Evolutionary conservation across 2,113 vertebrate genomes (phyloP), one percentile per base, ranked within the genome.

Genomic region (Sceloporus undulatus): DNA sequence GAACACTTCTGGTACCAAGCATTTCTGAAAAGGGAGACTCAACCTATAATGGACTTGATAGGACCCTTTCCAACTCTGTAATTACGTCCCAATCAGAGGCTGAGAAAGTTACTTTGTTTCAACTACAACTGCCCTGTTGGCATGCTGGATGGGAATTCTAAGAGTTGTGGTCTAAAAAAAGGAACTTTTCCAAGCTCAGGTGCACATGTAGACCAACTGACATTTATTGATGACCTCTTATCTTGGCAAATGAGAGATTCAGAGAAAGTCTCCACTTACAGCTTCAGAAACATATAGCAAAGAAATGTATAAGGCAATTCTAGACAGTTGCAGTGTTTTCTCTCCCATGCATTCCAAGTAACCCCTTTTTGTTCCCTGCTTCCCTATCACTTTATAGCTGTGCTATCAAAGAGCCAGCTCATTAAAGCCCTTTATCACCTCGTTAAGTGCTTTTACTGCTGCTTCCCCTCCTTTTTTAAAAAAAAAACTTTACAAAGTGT

Each of bases 381-480:
- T 66, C 42, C 42, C 82, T 85, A 27, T 74, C 82, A 38, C 68
- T 65, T 85, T 89, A 89, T 83, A 76, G 78, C 83, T 82, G 59
- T 76, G 38, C 68, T 88, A 88, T 88, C 56, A 82, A 74, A 38
- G 68, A 74, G 76, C 88, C 40, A 68, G 42, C 84, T 89, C 84
- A 82, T 82, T 82, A 85, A 89, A 89, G 84, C 23, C 42, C 70
- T 85, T 85, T 68, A 89, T 85, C 88, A 65, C 88, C 84, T 85
- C n/a, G 0, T 75, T 48, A 68, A 89, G 83, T 29, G 83, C 79
- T 89, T 85, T 85, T 85, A 81, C 40, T 81, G 83, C 83, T 66
- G 83, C 62, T 80, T 76, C 40, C 40, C 78, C 77, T 75, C 68
- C 83, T 85, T 48, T 48, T 48, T 48, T 48, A 73, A 71, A 89